These are phyloP conservation scores for Felis chaus DNA, from an alignment of 2,113 vertebrate genomes.

Conservation along the genomic window DNA sequence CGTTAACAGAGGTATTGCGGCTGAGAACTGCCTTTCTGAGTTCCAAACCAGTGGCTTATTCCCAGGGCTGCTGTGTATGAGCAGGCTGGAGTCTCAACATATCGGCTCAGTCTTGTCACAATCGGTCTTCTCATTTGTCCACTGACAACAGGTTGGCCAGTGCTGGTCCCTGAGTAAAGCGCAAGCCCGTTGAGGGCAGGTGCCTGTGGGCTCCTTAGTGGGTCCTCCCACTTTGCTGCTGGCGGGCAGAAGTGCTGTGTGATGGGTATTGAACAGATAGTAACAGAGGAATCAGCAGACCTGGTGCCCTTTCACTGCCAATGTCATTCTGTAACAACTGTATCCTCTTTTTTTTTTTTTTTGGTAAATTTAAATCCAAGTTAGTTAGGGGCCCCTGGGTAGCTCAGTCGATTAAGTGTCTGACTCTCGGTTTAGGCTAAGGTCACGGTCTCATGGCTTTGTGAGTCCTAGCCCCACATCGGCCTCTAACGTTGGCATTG, in stretches of 20 bases:
- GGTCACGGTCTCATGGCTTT: too few relatives aligned
- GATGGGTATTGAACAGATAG: background rate
- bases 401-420: too few relatives aligned
- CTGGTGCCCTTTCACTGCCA: accelerated
- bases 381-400: too few relatives aligned
- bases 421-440: too few relatives aligned
- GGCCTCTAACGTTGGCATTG: too few relatives aligned
- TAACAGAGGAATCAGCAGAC: background rate
- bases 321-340: background rate
- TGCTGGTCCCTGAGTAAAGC: background rate
- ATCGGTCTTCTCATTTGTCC: background rate
- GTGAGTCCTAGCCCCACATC: too few relatives aligned
- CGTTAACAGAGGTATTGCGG: background rate
- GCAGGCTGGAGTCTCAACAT: background rate
- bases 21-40: background rate
- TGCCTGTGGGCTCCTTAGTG: too few relatives aligned
- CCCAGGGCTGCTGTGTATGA: background rate
- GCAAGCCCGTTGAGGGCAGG: background rate
- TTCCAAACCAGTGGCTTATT: background rate
- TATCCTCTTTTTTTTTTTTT: too few relatives aligned
- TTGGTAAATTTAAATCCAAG: too few relatives aligned
- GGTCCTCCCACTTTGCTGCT: background rate
- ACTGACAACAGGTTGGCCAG: background rate
- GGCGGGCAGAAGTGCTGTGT: background rate
- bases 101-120: too few relatives aligned